Conservation (phyloP, 1,140 invertebrate genomes). For the Acyrthosiphon pisum region DNA sequence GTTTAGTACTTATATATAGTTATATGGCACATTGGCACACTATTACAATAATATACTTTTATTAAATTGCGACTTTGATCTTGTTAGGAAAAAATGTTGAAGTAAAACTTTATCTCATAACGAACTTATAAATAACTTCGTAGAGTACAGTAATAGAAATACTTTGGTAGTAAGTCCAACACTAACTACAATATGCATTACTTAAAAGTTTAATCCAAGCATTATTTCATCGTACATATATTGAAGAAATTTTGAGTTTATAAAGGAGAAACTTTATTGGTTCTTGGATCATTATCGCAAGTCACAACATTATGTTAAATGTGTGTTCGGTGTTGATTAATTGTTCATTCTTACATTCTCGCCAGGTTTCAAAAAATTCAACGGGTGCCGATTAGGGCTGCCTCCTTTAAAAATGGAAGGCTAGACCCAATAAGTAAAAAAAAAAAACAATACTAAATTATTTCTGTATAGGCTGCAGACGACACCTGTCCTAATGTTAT, state of each 20-base stretch:
- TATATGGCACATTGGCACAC: too few species aligned
- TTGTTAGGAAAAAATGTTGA: background rate
- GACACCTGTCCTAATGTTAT: too few species aligned
- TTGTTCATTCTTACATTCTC: background rate
- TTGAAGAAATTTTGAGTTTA: background rate
- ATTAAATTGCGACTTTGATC: background rate
- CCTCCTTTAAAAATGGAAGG: too few species aligned
- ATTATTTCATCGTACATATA: background rate
- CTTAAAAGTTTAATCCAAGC: background rate
- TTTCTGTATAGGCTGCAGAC: too few species aligned
- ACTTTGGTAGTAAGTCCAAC: background rate
- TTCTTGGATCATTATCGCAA: background rate
- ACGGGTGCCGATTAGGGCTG: too few species aligned
- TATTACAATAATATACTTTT: background rate
- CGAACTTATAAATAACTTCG: background rate
- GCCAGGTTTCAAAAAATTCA: too few species aligned
- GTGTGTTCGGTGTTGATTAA: background rate
- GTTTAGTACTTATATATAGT: too few species aligned
- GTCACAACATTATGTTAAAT: background rate
- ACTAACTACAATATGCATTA: background rate
- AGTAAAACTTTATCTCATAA: background rate
- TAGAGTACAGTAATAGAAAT: background rate
- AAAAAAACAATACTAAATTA: too few species aligned
- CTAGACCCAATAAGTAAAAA: too few species aligned
- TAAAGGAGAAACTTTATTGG: background rate